Base-by-base conservation (phyloP, 2,113 vertebrate genomes). In the Lophotis ruficrista region DNA sequence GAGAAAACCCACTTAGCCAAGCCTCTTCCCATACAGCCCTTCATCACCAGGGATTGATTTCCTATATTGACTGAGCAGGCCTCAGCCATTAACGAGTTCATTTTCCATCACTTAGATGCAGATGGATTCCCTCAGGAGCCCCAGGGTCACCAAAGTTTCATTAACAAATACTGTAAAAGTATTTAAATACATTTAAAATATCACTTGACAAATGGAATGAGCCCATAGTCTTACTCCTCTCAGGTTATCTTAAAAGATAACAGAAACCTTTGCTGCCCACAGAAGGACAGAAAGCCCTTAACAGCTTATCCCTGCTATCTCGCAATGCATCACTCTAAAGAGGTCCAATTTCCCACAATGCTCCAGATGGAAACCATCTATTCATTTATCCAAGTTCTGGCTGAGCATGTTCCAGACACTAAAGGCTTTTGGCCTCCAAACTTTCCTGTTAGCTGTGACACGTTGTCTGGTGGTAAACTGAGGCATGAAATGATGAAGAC, bases 101-200 rank as follows among this genome's bases (percentile, higher is more conserved):
- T 97, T 97, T 97, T 93, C 96, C 94, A 83, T 94, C 95, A 93
- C 93, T 97, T 93, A 95, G 78, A 95, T 83, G 89, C 60, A 87
- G 95, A 96, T 92, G 77, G 95, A 96, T 95, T 96, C 94, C 64
- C 80, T 47, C 78, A 85, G 85, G 80, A 95, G 72, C 91, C 54
- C 61, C 38, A 16, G 87, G 90, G 96, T 96, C 94, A 96, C 94
- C 10, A 2, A 84, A 95, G 73, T 94, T 96, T 96, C 88, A 96
- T 96, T 96, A 97, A 96, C 77, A 80, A 84, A 37, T 66, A 56
- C 91, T 41, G 65, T 69, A 82, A 87, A 96, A 76, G 87, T 93
- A 91, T 94, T 97, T 94, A 94, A 96, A 94, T 79, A 87, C 72
- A 56, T 91, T 78, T 12, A 7, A 38, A 95, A 77, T 73, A 83